These are phyloP conservation scores for Pediacus dermestoides DNA, from an alignment of 2,888 invertebrate species.

Conservation along the genomic window DNA sequence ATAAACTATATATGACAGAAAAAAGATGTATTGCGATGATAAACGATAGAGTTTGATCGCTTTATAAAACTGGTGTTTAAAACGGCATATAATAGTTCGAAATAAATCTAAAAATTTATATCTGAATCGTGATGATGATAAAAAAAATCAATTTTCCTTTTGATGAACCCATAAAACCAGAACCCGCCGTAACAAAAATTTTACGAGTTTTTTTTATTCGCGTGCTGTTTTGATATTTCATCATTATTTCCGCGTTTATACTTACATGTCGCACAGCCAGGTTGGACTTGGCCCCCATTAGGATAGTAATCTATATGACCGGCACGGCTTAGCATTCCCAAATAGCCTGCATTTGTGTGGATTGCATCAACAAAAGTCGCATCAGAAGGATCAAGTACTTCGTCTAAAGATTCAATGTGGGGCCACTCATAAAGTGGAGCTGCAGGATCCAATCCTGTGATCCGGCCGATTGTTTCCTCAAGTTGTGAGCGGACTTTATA, in stretches of 20 bases:
- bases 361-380: conserved; percentile 56
- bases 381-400: conserved; percentile 51
- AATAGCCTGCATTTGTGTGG: conserved; percentile 54
- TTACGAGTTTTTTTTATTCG: too few species aligned
- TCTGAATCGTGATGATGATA: too few species aligned
- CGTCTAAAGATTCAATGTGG: conserved; percentile 35
- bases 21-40: too few species aligned
- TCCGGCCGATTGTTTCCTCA: conserved; percentile 44
- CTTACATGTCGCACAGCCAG: conserved; percentile 51
- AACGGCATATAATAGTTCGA: too few species aligned
- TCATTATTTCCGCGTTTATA: conserved; percentile 14
- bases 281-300: conserved; percentile 58
- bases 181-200: too few species aligned
- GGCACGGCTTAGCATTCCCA: conserved; percentile 47
- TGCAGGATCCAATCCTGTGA: conserved; percentile 56
- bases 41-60: too few species aligned
- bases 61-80: too few species aligned
- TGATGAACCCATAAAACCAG: too few species aligned
- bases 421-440: conserved; percentile 52
- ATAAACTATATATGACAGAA: too few species aligned
- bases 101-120: too few species aligned
- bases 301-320: conserved; percentile 60
- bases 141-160: too few species aligned
- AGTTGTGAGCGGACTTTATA: conserved; percentile 37
- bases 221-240: too few species aligned